These are phyloP conservation scores for Syncerus caffer DNA, from an alignment of 2,797 vertebrate species.

Conservation along the genomic window DNA sequence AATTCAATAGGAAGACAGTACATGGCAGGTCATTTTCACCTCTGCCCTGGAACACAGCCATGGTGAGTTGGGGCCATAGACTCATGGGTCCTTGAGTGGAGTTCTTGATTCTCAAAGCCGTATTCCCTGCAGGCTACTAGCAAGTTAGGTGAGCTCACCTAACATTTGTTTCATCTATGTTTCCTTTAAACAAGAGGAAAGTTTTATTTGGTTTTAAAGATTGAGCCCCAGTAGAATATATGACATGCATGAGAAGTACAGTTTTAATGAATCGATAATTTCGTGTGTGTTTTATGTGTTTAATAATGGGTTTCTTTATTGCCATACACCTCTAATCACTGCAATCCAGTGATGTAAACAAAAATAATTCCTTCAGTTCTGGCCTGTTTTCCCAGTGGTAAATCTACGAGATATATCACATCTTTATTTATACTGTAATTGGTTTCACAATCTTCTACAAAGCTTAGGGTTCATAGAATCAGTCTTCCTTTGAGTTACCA, in stretches of 20 bases:
- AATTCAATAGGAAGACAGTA: background rate
- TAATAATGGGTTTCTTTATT: constrained; percentile 55
- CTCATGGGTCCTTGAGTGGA: accelerated
- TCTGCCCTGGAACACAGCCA: background rate
- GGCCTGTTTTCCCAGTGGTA: constrained; percentile 22
- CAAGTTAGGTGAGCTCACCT: background rate
- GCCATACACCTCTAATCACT: background rate
- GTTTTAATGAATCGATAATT: background rate
- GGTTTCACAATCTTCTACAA: constrained; percentile 45
- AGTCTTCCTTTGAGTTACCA: background rate
- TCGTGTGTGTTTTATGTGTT: background rate
- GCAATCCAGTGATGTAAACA: constrained; percentile 42
- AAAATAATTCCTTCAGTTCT: constrained; percentile 48
- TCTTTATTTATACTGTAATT: constrained; percentile 41
- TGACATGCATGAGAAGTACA: background rate
- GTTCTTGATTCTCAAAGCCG: background rate
- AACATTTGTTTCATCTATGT: background rate
- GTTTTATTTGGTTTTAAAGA: background rate
- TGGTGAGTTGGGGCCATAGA: background rate
- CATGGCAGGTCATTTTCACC: background rate
- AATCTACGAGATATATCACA: background rate
- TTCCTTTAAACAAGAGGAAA: background rate
- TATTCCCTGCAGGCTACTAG: accelerated
- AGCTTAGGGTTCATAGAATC: background rate
- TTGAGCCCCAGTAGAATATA: background rate